Conservation (phyloP, 53 echinoderm and acorn worm species). For the Crossaster papposus region DNA sequence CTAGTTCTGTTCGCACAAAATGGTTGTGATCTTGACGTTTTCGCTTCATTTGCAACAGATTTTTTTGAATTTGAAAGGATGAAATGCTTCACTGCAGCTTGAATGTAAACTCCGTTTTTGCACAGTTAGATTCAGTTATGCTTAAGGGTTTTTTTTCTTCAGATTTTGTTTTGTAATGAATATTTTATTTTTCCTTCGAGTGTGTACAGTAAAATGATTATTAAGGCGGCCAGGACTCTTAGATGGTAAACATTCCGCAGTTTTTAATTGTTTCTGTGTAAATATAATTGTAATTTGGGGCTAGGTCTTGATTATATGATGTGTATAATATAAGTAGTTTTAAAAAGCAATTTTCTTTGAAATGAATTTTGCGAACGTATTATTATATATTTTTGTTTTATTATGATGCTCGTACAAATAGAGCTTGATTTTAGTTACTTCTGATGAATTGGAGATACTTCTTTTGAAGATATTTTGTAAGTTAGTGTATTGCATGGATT, state of each 20-base stretch:
- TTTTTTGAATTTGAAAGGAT: not conserved
- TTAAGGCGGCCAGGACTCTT: not conserved
- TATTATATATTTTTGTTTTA: no score
- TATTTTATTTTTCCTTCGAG: not conserved
- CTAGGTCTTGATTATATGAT: no score
- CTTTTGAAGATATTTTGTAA: not conserved
- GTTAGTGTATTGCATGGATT: not conserved
- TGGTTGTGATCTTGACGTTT: not conserved
- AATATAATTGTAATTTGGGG: conserved; percentile 10
- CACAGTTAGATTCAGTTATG: not conserved
- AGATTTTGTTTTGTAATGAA: not conserved
- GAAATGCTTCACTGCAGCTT: not conserved
- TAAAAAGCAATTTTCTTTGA: not conserved
- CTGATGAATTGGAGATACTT: not conserved
- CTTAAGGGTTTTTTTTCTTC: not conserved
- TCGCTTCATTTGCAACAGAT: not conserved
- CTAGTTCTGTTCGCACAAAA: not conserved
- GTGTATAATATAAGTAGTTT: not conserved
- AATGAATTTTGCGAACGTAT: conserved; percentile 10
- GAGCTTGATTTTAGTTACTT: not conserved
- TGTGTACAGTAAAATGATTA: not conserved
- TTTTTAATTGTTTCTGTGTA: conserved; percentile 34
- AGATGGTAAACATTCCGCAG: conserved; percentile 6
- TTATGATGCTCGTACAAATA: not conserved
- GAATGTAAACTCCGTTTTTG: not conserved